Evolutionary conservation across 2,797 vertebrate genomes (phyloP).

Genomic region (Acipenser ruthenus): DNA sequence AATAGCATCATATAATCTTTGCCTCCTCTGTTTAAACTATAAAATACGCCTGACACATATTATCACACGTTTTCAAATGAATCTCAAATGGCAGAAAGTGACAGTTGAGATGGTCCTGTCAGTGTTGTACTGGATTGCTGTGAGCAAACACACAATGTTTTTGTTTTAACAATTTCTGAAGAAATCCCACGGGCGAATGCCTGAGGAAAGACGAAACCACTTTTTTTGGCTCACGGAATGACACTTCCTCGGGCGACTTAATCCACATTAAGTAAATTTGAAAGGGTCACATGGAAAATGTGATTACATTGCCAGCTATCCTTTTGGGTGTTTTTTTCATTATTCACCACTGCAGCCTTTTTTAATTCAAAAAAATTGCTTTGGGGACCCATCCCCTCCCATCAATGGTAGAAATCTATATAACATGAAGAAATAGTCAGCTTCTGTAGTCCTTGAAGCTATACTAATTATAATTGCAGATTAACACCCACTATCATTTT

Average conservation of each 20-base stretch:
- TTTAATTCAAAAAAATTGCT: slow-evolving; percentile 9
- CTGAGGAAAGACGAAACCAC: neutral
- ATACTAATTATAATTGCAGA: slow-evolving; percentile 33
- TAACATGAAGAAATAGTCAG: neutral
- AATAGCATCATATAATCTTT: too few species aligned
- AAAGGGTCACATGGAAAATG: slow-evolving; percentile 6
- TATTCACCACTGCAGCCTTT: neutral
- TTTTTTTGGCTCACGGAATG: neutral
- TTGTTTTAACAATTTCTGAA: neutral
- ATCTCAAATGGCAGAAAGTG: slow-evolving; percentile 10
- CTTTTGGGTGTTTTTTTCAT: slow-evolving; percentile 9
- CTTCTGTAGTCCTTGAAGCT: slow-evolving; percentile 25
- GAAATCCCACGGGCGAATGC: neutral
- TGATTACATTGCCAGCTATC: slow-evolving; percentile 9
- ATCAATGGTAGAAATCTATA: slow-evolving; percentile 1
- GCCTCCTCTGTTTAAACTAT: too few species aligned
- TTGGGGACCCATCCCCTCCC: neutral
- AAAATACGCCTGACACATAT: too few species aligned
- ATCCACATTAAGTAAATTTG: slow-evolving; percentile 17
- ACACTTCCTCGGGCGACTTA: slow-evolving; percentile 8
- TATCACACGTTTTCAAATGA: neutral
- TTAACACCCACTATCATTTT: slow-evolving; percentile 16
- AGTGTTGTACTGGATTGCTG: neutral
- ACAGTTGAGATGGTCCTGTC: slow-evolving; percentile 7
- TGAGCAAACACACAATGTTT: neutral